A percentile compares a stretch with the other conserved stretches of the same genome.
These are phyloP conservation scores for Tuberolachnus salignus DNA, from an alignment of 2,888 invertebrate genomes.

Conservation along the genomic window DNA sequence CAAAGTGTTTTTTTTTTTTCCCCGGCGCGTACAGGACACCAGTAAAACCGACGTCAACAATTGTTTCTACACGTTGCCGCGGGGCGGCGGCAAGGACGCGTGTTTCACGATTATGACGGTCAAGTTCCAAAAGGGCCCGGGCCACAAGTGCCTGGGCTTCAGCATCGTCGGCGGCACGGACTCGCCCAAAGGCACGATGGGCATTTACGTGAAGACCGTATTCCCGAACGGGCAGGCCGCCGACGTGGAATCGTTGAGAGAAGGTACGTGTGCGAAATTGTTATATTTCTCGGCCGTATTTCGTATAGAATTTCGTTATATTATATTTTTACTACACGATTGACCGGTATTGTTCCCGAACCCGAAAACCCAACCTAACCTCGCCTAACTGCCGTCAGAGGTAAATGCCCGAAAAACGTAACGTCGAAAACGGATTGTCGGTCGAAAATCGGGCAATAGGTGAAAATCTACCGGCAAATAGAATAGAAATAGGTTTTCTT, in stretches of 20 bases:
- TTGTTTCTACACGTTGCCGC: conserved; percentile 68
- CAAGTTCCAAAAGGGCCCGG: conserved; percentile 78
- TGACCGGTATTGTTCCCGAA: no score
- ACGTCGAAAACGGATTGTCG: no score
- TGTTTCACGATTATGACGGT: conserved; percentile 68
- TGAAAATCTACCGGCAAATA: background rate
- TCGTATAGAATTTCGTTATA: no score
- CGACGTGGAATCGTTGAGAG: conserved; percentile 77
- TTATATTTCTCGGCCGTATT: background rate
- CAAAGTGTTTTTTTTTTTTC: no score
- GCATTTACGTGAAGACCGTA: conserved; percentile 86
- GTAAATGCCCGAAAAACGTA: no score
- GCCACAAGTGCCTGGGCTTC: conserved; percentile 84
- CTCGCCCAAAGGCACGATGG: conserved; percentile 83
- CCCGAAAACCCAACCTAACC: no score
- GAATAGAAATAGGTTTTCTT: no score
- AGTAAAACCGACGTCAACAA: conserved; percentile 66
- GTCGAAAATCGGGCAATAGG: no score
- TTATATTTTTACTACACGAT: no score
- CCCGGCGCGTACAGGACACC: no score
- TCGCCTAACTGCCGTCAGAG: no score
- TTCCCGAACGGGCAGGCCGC: conserved; percentile 85
- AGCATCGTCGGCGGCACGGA: conserved; percentile 88
- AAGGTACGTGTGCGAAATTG: conserved; percentile 70
- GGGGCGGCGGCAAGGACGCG: conserved; percentile 65